phyloP scores from a whole-genome alignment of 2,888 invertebrate species.

The Esperia sulphurella region DNA sequence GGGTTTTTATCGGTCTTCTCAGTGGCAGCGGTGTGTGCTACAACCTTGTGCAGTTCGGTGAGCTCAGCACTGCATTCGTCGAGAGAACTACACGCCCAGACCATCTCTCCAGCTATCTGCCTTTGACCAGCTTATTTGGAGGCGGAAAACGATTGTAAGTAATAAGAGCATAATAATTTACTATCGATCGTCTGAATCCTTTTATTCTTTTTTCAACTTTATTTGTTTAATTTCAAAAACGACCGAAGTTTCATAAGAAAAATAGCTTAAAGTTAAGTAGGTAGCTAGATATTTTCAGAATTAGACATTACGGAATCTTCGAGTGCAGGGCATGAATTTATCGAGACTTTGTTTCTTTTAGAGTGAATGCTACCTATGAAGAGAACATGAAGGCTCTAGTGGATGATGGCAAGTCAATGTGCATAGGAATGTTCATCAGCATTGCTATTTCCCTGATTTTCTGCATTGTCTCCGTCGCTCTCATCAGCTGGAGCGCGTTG shows the following conservation, averaged over 20 bases:
- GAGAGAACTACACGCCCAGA: slow-evolving; percentile 58
- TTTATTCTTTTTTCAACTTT: too few species aligned
- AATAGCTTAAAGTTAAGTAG: too few species aligned
- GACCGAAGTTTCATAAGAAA: too few species aligned
- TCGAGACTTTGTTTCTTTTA: slow-evolving; percentile 22
- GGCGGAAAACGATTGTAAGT: slow-evolving; percentile 62
- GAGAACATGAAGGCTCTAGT: slow-evolving; percentile 76
- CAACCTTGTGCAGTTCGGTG: slow-evolving; percentile 81
- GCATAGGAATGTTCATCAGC: slow-evolving; percentile 62
- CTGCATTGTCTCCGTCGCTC: slow-evolving; percentile 72
- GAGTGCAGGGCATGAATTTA: too few species aligned
- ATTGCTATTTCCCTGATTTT: slow-evolving; percentile 47
- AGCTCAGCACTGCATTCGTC: slow-evolving; percentile 80
- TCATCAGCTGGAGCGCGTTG: slow-evolving; percentile 79
- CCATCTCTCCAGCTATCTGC: slow-evolving; percentile 48
- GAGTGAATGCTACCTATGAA: slow-evolving; percentile 62
- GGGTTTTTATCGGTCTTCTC: slow-evolving; percentile 48
- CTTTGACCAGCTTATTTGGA: slow-evolving; percentile 51
- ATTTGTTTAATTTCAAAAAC: too few species aligned
- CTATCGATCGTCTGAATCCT: too few species aligned
- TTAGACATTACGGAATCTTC: too few species aligned
- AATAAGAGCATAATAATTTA: background rate
- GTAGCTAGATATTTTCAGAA: too few species aligned
- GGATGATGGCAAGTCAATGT: slow-evolving; percentile 76
- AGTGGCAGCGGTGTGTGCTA: slow-evolving; percentile 73